These are phyloP conservation scores for Geotrupes spiniger DNA, from an alignment of 2,888 invertebrate species.

Conservation along the genomic window DNA sequence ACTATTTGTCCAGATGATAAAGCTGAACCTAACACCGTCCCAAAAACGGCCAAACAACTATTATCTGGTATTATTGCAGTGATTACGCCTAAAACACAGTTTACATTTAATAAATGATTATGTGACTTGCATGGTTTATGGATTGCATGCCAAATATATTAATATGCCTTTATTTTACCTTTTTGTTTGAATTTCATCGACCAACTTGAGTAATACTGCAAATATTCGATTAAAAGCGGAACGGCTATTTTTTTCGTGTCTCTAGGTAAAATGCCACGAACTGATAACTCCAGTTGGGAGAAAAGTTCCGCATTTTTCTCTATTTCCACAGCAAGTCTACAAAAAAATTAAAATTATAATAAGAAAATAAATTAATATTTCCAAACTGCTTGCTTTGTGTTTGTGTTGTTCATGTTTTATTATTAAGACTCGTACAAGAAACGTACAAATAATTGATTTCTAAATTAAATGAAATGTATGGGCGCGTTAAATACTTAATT, in stretches of 20 bases:
- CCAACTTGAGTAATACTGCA: constrained; percentile 16
- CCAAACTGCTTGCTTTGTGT: no score
- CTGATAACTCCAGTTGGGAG: constrained; percentile 10
- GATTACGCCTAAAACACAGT: neutral
- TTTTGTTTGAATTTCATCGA: neutral
- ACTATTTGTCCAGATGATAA: constrained; percentile 11
- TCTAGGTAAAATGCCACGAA: constrained; percentile 10
- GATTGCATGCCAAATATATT: no score
- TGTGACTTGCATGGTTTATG: neutral
- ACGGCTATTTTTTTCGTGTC: constrained; percentile 16
- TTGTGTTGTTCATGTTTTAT: no score
- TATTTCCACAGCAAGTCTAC: constrained; percentile 13
- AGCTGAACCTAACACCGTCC: constrained; percentile 10
- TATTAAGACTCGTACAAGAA: no score
- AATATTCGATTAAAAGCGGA: constrained; percentile 6
- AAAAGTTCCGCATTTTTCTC: constrained; percentile 13
- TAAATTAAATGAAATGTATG: no score
- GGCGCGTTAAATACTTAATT: no score
- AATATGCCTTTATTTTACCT: no score
- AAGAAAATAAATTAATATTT: neutral
- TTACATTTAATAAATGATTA: no score
- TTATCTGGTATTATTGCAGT: constrained; percentile 9
- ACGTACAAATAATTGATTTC: no score
- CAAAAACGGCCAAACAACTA: constrained; percentile 9
- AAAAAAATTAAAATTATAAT: constrained; percentile 3